Conservation (phyloP, 1,140 invertebrate genomes). For the Drosophila parvula region DNA sequence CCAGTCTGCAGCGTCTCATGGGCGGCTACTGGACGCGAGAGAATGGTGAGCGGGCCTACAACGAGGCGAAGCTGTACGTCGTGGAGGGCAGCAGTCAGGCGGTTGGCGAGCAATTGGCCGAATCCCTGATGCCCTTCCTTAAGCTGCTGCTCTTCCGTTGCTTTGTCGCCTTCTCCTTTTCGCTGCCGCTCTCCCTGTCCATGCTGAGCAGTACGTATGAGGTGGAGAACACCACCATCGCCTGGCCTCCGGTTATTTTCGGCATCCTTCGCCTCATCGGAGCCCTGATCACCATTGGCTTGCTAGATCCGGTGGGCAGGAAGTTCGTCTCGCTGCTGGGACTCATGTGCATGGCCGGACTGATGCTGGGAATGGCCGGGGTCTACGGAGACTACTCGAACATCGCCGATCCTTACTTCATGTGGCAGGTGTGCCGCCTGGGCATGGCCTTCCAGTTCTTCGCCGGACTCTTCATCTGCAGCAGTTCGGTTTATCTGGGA, state of each 20-base stretch:
- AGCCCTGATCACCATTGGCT: slow-evolving; percentile 23
- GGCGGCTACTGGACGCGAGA: slow-evolving; percentile 9
- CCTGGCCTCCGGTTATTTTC: slow-evolving; percentile 52
- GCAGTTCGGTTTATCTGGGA: slow-evolving; percentile 55
- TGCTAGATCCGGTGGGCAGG: slow-evolving; percentile 59
- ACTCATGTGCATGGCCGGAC: slow-evolving; percentile 60
- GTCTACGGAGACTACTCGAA: slow-evolving; percentile 41
- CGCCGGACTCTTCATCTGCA: slow-evolving; percentile 58
- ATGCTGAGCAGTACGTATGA: slow-evolving; percentile 13
- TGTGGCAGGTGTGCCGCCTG: slow-evolving; percentile 55
- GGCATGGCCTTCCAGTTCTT: slow-evolving; percentile 71
- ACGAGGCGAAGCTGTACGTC: slow-evolving; percentile 64
- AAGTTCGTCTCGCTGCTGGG: slow-evolving; percentile 55
- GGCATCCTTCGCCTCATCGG: slow-evolving; percentile 56
- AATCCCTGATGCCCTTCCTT: slow-evolving; percentile 54
- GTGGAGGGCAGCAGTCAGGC: slow-evolving; percentile 37
- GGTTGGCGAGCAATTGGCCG: slow-evolving; percentile 23
- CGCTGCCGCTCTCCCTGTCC: slow-evolving; percentile 46
- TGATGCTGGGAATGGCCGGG: slow-evolving; percentile 62
- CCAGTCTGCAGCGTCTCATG: slow-evolving; percentile 35
- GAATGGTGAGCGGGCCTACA: slow-evolving; percentile 25
- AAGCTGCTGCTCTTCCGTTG: slow-evolving; percentile 64
- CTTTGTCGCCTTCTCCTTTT: slow-evolving; percentile 71
- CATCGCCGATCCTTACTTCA: slow-evolving; percentile 15
- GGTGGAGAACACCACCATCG: not conserved